Base-by-base conservation (phyloP, 2,888 invertebrate genomes). In the Drosophila differens region DNA sequence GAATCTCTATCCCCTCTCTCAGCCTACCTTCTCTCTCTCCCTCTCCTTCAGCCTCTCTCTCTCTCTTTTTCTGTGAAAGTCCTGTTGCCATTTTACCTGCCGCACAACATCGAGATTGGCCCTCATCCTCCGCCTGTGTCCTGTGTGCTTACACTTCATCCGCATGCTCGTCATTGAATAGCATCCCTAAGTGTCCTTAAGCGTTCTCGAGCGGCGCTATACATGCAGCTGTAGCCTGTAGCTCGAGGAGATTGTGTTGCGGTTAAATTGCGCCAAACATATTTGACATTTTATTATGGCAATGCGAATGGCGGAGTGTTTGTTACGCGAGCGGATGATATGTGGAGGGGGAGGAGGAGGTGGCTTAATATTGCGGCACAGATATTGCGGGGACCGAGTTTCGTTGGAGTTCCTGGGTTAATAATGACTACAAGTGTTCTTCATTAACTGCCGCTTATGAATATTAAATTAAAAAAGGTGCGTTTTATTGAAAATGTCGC, bases 261-360 rank as follows among this genome's bases (percentile, higher is more conserved):
- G 87, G 89, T 86, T 87, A 82, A 84, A 86, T 83, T 89, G 87
- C 89, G 87, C 81, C 87, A 87, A 87, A 85, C 89, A 89, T 89
- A 89, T 88, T 88, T 89, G 89, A 89, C 87, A 88, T 88, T 88
- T 87, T 89, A 89, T 88, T 89, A 87, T 70, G 74, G 74, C 77
- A 80, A 65, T 66, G 63, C 62, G 63, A 62, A 59, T n/a, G 19
- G 57, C 68, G 12, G 6, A 33, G 41, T 35, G 39, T 5, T 16
- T 22, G 25, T 4, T 9, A 28, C n/a, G 10, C 16, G 2, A 25
- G 9, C 25, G 25, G 47, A 25, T 47, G 16, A 25, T 25, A 47
- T 25, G 47, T 2, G 47, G 2, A 16, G 9, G 25, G 1, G 47
- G 28, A 4, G 4, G 9, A 25, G 22, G 2, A 19, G 41, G 12